Base-by-base conservation (phyloP, 2,113 vertebrate species). In the Festucalex cinctus region DNA sequence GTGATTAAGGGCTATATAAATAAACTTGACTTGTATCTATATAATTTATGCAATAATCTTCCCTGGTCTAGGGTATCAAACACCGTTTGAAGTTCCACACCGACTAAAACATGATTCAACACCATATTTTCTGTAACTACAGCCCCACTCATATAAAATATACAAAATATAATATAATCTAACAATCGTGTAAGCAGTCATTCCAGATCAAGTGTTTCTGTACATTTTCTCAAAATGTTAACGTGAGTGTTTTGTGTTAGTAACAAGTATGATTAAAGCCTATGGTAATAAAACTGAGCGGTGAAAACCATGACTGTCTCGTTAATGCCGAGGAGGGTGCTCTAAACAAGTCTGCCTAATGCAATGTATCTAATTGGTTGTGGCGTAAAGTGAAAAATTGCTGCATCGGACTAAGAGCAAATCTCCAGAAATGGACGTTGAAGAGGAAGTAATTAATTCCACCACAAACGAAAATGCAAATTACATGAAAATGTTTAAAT, bases 341-440 rank as follows among this genome's bases (percentile, higher is more conserved):
- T 71, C 85, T 91, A 92, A 94, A 95, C 81, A 85, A 94, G 93
- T 95, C 93, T 94, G 91, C 93, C 90, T 92, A 91, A 94, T 92
- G 92, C 94, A 95, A 95, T 96, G 94, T 94, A 96, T 95, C 94
- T 94, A 96, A 95, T 95, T 95, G 94, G 93, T 88, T 90, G 89
- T 85, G 92, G 93, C 90, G 88, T 92, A 92, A 88, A 91, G 94
- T 95, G 93, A 95, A 94, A 96, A 95, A 96, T 96, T 95, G 94
- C 93, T 92, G 94, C 92, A 88, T 93, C 94, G 93, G 85, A 88
- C 74, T 73, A 69, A 75, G 56, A 80, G 48, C 48, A 22, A 51
- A 51, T 72, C 84, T 89, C 83, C 63, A 59, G 75, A 88, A 87
- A 87, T 82, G 70, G 69, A 85, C 81, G 70, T 70, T 75, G 48